phyloP scores from a whole-genome alignment of 2,113 vertebrate genomes.

The Pimephales promelas region DNA sequence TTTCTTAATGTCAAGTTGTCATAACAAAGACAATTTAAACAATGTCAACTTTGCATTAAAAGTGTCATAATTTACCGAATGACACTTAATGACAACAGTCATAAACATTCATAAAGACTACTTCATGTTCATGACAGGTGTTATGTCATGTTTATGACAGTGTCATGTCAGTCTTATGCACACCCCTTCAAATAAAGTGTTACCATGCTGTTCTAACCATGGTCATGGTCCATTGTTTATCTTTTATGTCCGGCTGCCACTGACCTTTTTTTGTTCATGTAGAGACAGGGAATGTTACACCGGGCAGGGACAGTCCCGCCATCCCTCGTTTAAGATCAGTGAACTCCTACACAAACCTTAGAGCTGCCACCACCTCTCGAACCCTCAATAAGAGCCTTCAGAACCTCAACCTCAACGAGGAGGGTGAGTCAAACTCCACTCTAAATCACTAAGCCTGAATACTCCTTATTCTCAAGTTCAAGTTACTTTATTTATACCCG shows the following conservation, averaged over 20 bases:
- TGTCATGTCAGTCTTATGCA: no score
- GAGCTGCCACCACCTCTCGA: slow-evolving; percentile 86
- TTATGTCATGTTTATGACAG: no score
- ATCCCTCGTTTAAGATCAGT: slow-evolving; percentile 91
- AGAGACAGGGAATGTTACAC: slow-evolving; percentile 91
- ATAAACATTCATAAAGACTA: no score
- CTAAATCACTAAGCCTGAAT: background rate
- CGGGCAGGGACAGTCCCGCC: slow-evolving; percentile 88
- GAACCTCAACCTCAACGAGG: slow-evolving; percentile 96
- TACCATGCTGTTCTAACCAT: background rate
- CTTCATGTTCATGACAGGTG: no score
- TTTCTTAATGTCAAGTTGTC: no score
- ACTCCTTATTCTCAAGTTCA: no score
- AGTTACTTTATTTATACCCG: no score
- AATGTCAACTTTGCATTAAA: no score
- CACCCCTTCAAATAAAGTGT: no score
- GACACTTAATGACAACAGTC: no score
- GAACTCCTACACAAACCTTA: slow-evolving; percentile 98
- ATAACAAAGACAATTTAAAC: no score
- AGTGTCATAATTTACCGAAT: no score
- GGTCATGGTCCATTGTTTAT: background rate
- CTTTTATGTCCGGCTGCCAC: background rate
- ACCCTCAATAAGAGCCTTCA: slow-evolving; percentile 97
- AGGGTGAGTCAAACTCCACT: slow-evolving; percentile 76
- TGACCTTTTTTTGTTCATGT: background rate